Evolutionary conservation across 1,140 invertebrate species (phyloP).

Genomic region (Papilio polyxenes): DNA sequence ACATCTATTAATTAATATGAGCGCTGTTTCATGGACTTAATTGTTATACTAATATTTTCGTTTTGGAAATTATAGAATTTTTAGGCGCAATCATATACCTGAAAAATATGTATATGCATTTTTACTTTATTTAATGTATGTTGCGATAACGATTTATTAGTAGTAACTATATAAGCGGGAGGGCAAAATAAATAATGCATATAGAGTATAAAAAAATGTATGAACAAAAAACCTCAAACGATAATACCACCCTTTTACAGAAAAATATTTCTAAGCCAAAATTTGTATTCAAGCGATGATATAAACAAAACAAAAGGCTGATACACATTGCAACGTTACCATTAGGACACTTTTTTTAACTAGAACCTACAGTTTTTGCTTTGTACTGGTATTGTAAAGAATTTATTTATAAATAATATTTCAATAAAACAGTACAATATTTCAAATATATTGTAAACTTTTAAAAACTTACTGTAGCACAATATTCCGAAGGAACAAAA

Average conservation of each 20-base stretch:
- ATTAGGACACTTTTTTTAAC: not conserved
- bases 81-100: no score
- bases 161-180: no score
- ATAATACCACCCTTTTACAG: not conserved
- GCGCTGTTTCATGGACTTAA: no score
- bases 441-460: not conserved
- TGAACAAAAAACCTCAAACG: not conserved
- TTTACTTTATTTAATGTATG: no score
- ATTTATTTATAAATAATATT: not conserved
- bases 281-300: not conserved
- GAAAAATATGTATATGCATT: no score
- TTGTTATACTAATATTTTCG: no score
- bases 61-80: no score
- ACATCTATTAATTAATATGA: no score
- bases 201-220: no score
- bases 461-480: no score
- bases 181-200: no score
- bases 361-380: not conserved
- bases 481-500: not conserved
- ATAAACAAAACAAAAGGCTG: not conserved
- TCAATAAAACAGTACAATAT: not conserved
- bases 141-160: no score
- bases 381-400: not conserved
- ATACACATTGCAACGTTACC: not conserved
- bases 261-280: not conserved